Evolutionary conservation across 2,113 vertebrate genomes (phyloP), one percentile per base, ranked within the genome.

Genomic region (Pituophis catenifer): DNA sequence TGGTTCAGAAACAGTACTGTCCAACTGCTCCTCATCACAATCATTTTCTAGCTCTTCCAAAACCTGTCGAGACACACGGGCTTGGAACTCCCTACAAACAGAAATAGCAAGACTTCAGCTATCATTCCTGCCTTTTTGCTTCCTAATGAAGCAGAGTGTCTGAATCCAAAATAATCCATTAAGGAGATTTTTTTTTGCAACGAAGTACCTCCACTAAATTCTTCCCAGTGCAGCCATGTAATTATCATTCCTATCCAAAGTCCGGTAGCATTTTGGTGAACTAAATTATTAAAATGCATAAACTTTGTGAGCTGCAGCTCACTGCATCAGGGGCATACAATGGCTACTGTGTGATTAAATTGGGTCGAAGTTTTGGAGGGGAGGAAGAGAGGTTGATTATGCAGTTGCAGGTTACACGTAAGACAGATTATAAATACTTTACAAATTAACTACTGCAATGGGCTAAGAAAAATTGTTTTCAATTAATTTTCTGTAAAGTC

Each of bases 1-100:
- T 44, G 97, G 97, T 75, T 97, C 96, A 87, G 90, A 93, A 90
- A 94, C 97, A 94, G 95, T 86, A 86, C 94, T 90, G 55, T 95
- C 95, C 0, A 4, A 54, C 4, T 94, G 97, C 0, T 93, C 95
- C 50, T 96, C 98, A 91, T 90, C 59, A 89, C 50, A 3, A 4
- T 96, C 88, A 8, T 97, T 97, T 54, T 98, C 97, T n/a, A 99
- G 97, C 44, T 97, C 96, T 93, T 97, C 96, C 13, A 99, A 95
- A 3, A 98, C 96, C 91, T 99, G 99, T 24, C 99, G 98, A 94
- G 98, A 98, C 89, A 99, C 98, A 81, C 99, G 98, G 44, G 98
- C 98, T 97, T 99, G 99, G 96, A 99, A 98, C 90, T 98, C 98
- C 95, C 99, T 99, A 8, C 93, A 96, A 89, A 65, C 89, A 62